Conservation (phyloP, 2,797 vertebrate genomes). For the Benthosema pterotum region DNA sequence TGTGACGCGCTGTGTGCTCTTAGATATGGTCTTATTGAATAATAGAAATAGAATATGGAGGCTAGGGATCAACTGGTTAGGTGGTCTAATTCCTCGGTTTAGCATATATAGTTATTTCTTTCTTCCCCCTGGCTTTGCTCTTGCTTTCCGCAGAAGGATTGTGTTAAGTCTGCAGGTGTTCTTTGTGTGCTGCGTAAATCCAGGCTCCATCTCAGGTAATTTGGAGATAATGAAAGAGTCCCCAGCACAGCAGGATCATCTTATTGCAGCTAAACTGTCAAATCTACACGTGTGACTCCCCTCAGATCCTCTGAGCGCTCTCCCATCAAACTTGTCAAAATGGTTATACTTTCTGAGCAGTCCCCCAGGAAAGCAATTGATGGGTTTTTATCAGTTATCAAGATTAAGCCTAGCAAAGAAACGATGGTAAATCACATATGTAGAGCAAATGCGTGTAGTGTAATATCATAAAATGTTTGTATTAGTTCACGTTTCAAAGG, state of each 20-base stretch:
- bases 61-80: conserved; percentile 10
- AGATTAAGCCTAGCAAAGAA: conserved; percentile 30
- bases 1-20: too few relatives aligned
- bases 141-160: conserved; percentile 38
- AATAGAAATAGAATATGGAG: too few relatives aligned
- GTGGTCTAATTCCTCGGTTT: conserved; percentile 51
- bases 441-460: background rate
- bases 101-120: conserved; percentile 51
- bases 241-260: conserved; percentile 56
- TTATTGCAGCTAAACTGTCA: conserved; percentile 66
- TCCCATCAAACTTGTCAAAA: conserved; percentile 57
- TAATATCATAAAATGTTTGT: background rate
- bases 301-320: conserved; percentile 47
- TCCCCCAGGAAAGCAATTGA: conserved; percentile 11
- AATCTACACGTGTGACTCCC: conserved; percentile 45
- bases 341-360: conserved; percentile 27
- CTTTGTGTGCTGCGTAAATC: conserved; percentile 57
- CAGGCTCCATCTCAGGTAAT: conserved; percentile 65
- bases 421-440: background rate
- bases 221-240: conserved; percentile 70
- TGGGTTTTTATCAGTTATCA: conserved; percentile 20
- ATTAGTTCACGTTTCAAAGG: background rate
- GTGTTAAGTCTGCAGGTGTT: conserved; percentile 66
- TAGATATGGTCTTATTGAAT: too few relatives aligned
- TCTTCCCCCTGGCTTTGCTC: conserved; percentile 18